Conservation (phyloP, 1,140 invertebrate genomes). For the Drosophila pseudoananassae region DNA sequence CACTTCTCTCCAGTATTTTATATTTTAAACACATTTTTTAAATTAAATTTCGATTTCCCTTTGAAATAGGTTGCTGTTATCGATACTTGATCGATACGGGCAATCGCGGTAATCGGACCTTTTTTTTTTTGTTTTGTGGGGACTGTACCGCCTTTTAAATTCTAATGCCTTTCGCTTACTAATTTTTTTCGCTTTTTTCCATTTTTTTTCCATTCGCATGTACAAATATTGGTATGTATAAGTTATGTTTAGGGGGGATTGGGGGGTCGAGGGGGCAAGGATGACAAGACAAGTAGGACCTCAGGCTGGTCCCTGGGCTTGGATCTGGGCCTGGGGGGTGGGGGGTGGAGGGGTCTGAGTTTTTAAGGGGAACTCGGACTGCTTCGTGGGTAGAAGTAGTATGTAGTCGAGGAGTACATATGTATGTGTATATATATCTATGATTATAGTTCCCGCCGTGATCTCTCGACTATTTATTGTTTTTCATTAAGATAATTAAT, state of each 20-base stretch:
- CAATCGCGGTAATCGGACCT: slow-evolving; percentile 19
- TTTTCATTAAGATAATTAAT: background rate
- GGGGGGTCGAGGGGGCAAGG: slow-evolving; percentile 14
- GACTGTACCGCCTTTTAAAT: slow-evolving; percentile 9
- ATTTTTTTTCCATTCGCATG: slow-evolving; percentile 50
- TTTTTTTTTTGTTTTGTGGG: background rate
- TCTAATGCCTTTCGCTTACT: slow-evolving; percentile 29
- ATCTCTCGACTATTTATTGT: slow-evolving; percentile 14
- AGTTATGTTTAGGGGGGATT: slow-evolving; percentile 42
- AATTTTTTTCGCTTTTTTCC: background rate
- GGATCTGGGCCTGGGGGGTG: background rate
- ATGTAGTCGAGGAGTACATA: slow-evolving; percentile 56
- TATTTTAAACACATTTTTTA: slow-evolving; percentile 74
- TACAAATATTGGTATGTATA: slow-evolving; percentile 79
- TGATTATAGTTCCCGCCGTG: slow-evolving; percentile 33
- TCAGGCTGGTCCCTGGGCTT: background rate
- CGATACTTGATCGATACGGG: background rate
- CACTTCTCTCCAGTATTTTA: slow-evolving; percentile 63
- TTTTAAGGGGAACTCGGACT: background rate
- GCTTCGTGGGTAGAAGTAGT: slow-evolving; percentile 49
- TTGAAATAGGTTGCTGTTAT: slow-evolving; percentile 28
- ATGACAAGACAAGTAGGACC: background rate
- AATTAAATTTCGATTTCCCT: slow-evolving; percentile 47
- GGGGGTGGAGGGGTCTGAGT: slow-evolving; percentile 18
- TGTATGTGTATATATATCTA: slow-evolving; percentile 51